Percentiles rank a stretch among this genome's conserved stretches.
Conservation (phyloP, 2,797 vertebrate species). For the Aythya fuligula region DNA sequence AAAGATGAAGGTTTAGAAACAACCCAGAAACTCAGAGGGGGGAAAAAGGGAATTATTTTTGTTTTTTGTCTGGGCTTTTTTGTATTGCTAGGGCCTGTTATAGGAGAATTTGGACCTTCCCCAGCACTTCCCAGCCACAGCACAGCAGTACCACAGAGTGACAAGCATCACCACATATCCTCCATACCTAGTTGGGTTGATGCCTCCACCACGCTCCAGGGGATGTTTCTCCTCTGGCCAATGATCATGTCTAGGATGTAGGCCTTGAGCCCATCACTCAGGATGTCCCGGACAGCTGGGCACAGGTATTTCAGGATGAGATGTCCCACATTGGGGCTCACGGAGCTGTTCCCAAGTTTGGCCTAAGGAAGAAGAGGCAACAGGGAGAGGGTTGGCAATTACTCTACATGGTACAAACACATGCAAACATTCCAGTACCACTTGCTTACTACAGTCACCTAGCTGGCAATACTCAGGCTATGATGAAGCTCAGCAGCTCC, state of each 20-base stretch:
- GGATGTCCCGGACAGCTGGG: slow-evolving; percentile 89
- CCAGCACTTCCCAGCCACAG: neutral
- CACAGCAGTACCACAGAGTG: fast-evolving
- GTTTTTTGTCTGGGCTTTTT: neutral
- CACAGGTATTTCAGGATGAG: slow-evolving; percentile 97
- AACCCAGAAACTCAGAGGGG: neutral
- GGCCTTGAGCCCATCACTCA: slow-evolving; percentile 92
- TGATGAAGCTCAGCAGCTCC: neutral
- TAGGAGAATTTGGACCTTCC: neutral
- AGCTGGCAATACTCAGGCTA: neutral
- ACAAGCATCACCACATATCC: neutral
- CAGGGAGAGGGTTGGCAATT: neutral
- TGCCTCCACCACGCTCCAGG: slow-evolving; percentile 94
- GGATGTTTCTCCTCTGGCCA: slow-evolving; percentile 91
- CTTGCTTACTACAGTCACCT: neutral
- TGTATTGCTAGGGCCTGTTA: neutral
- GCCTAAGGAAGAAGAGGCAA: slow-evolving; percentile 79
- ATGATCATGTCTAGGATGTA: slow-evolving; percentile 94
- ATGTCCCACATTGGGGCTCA: slow-evolving; percentile 96
- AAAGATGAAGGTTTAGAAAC: neutral
- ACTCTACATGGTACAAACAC: neutral
- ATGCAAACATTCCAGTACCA: neutral
- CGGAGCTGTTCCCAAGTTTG: slow-evolving; percentile 96
- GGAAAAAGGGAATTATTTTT: neutral
- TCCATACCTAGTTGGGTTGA: slow-evolving; percentile 92